Conservation (phyloP, 23 tunicate species). For the Diplosoma virens region DNA sequence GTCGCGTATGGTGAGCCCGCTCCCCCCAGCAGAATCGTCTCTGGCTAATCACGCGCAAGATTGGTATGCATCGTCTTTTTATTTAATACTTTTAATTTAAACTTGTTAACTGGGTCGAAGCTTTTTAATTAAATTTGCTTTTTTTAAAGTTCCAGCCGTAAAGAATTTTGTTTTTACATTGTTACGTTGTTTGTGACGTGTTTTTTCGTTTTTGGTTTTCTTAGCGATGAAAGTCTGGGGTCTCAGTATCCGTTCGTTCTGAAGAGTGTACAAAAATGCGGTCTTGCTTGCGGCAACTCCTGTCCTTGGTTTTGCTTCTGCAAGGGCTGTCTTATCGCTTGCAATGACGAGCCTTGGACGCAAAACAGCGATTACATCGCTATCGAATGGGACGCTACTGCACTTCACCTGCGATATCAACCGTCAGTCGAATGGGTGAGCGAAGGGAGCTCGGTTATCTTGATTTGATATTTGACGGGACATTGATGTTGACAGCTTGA, state of each 20-base stretch:
- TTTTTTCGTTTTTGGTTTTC: background rate
- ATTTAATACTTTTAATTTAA: background rate
- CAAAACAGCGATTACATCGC: constrained; percentile 61
- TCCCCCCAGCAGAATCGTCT: constrained; percentile 56
- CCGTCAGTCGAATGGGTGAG: constrained; percentile 74
- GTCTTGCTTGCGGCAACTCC: constrained; percentile 66
- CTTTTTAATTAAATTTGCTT: background rate
- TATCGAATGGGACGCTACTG: constrained; percentile 96
- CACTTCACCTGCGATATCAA: constrained; percentile 90
- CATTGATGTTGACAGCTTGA: no score
- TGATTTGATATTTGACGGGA: no score
- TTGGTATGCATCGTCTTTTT: constrained; percentile 83
- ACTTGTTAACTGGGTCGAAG: no score
- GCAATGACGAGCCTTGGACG: constrained; percentile 59
- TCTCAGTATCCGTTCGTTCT: constrained; percentile 74
- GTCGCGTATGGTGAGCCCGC: constrained; percentile 73
- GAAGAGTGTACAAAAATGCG: constrained; percentile 57
- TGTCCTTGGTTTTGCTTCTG: constrained; percentile 91
- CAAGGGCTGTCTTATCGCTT: constrained; percentile 65
- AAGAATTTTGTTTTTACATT: background rate
- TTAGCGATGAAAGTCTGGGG: constrained; percentile 76
- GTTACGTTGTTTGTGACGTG: background rate
- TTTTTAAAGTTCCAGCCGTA: background rate
- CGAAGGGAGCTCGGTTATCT: no score
- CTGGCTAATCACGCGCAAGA: constrained; percentile 79